Evolutionary conservation across 2,888 invertebrate genomes (phyloP), one percentile per base, ranked within the genome.

Genomic region (Shargacucullia verbasci): DNA sequence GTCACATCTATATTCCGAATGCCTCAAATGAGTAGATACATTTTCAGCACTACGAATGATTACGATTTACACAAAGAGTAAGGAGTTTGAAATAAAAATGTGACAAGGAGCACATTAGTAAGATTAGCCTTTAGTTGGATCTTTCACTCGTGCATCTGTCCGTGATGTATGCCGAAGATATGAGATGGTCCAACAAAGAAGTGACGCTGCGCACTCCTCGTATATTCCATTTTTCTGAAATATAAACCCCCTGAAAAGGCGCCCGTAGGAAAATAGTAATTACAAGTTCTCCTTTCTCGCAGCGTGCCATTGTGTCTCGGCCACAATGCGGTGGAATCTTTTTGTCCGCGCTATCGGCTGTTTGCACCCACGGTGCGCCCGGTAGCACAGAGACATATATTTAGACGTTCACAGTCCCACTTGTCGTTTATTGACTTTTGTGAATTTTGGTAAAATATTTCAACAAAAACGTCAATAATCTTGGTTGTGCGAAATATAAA

Each of bases 241-340:
- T 90, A 91, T 90, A 89, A 84, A 87, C 82, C 86, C 69, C 78
- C 79, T 88, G 88, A 91, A 91, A 92, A 89, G 90, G 84, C 84
- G 84, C 82, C 78, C 82, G 86, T 87, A 89, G 92, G 91, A 91
- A 92, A 92, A 91, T 91, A 91, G 93, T 94, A 94, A 94, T 94
- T 94, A 93, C 92, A 94, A 92, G 87, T 91, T 89, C 87, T 80
- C 82, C 82, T 85, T 85, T 85, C 88, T 81, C 80, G 82, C 73
- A 76, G 83, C 79, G 81, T 73, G 80, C 85, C 79, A 92, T 93
- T 93, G 94, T 94, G 86, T 80, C 65, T 61, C 66, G 71, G 60
- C 78, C 87, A 93, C 94, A 94, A 94, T 93, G 87, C 85, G 74
- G 82, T 81, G 90, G 92, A 92, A 92, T 90, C 92, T 94, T 93